Evolutionary conservation across 2,113 vertebrate genomes (phyloP), one percentile per base, ranked within the genome.

Genomic region (Nesogale talazaci): DNA sequence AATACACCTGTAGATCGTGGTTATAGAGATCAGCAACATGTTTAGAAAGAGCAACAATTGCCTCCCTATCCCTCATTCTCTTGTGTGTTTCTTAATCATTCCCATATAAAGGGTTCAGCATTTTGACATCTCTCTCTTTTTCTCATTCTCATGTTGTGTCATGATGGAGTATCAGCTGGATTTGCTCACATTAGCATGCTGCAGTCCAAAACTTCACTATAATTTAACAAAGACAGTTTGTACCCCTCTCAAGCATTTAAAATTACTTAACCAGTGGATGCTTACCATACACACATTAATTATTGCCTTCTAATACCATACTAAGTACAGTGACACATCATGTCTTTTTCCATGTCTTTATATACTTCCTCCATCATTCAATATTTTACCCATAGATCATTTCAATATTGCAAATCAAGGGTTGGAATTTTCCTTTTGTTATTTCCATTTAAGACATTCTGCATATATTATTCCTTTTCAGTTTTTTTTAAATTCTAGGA

Each of bases 41-140:
- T 5, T 0, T 34, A 17, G 20, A 3, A 38, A 31, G 10, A n/a
- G 2, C 36, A 2, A 36, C 6, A 56, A 9, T 9, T 9, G 31
- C 17, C 29, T 67, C 27, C 86, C 57, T 20, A 11, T n/a, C 20
- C 7, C 52, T 69, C 22, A 4, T 31, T 38, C 19, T 8, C 63
- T 69, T 36, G 12, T 31, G 20, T 6, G 8, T 72, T 31, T 38
- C 19, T 34, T 8, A 22, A n/a, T 31, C 59, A n/a, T 22, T 15
- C 23, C 25, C 16, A 23, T 29, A 11, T 52, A 52, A 52, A 52
- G 46, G 10, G 46, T 52, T 52, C 46, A 52, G 46, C 46, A 6
- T 52, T 52, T 52, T 52, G 46, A 52, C 10, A 52, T 52, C 22
- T 61, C 17, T 61, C 59, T 61, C 57, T 59, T 59, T 67, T 31